Conservation (phyloP, 2,888 invertebrate genomes). For the Drosophila villosipedis region DNA sequence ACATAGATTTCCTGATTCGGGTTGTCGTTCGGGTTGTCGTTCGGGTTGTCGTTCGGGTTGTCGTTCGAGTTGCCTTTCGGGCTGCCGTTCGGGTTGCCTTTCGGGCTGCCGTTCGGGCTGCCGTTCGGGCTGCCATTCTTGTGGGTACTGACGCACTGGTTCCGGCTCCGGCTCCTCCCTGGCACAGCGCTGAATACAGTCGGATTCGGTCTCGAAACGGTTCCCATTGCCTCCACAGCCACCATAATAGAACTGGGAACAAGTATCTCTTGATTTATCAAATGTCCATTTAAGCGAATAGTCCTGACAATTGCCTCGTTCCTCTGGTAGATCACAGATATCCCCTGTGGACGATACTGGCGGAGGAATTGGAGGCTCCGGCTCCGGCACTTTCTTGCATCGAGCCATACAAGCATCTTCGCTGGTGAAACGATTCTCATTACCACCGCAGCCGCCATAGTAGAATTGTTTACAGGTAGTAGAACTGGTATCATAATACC, state of each 20-base stretch:
- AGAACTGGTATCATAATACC: constrained; percentile 93
- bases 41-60: constrained; percentile 1
- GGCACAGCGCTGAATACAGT: constrained; percentile 89
- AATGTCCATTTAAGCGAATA: constrained; percentile 92
- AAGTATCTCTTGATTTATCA: constrained; percentile 90
- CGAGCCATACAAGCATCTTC: constrained; percentile 89
- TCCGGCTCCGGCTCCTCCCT: constrained; percentile 77
- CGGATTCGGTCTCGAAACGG: constrained; percentile 90
- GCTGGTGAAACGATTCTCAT: constrained; percentile 92
- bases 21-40: constrained; percentile 12
- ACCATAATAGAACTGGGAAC: constrained; percentile 93
- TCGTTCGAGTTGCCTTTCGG: constrained; percentile 1
- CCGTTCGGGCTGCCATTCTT: neutral
- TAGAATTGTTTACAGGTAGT: constrained; percentile 92
- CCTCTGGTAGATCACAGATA: constrained; percentile 89
- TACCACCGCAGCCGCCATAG: constrained; percentile 96
- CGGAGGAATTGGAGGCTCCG: constrained; percentile 65
- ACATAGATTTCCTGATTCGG: constrained; percentile 85
- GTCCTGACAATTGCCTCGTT: constrained; percentile 90
- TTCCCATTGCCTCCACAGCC: constrained; percentile 97
- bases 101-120: constrained; percentile 19
- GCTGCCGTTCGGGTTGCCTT: neutral
- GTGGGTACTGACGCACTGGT: neutral
- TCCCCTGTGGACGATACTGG: constrained; percentile 42
- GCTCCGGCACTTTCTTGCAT: constrained; percentile 86